Evolutionary conservation across 2,113 vertebrate genomes (phyloP), one percentile per base, ranked within the genome.

Genomic region (Corythaixoides concolor): DNA sequence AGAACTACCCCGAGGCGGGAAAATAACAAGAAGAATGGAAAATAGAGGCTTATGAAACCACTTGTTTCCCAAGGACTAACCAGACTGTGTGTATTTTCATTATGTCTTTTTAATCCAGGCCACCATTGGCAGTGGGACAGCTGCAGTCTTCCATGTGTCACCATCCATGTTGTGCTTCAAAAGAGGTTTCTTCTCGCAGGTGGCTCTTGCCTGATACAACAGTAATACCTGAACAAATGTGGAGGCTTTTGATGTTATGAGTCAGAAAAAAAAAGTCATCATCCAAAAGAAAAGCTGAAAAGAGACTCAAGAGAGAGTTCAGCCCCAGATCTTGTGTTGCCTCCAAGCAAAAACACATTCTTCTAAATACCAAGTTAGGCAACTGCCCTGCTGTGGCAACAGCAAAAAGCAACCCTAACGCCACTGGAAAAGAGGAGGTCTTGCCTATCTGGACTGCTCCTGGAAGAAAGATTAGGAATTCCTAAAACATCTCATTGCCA

Each of bases 151-250:
- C 49, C 8, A 0, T 28, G 66, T 75, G 53, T 30, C 66, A 24
- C 41, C 56, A 8, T 5, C 3, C 39, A 17, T 0, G 0, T 0
- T 39, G 56, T 18, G 10, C 58, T 91, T 88, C 78, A 19, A 7
- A 82, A 88, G 33, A 56, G 21, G 5, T 24, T 89, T 60, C 35
- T 82, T 70, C 81, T 59, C 93, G 66, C 56, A 20, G 0, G 69
- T 9, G 76, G 9, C 37, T 89, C 66, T 52, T 68, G 56, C 56
- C 80, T 45, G 80, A 24, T 66, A 21, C 24, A 67, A 10, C 12
- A 39, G 32, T 63, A 41, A 50, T 3, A 41, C 52, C 37, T 12
- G 50, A 78, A 24, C 50, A 70, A 32, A 81, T 6, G 7, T 4
- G 0, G 12, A 14, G 10, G 27, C 4, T 0, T 6, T 90, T 77